Evolutionary conservation across 1,140 invertebrate species (phyloP), one percentile per base, ranked within the genome.

Genomic region (Lucilia sericata): DNA sequence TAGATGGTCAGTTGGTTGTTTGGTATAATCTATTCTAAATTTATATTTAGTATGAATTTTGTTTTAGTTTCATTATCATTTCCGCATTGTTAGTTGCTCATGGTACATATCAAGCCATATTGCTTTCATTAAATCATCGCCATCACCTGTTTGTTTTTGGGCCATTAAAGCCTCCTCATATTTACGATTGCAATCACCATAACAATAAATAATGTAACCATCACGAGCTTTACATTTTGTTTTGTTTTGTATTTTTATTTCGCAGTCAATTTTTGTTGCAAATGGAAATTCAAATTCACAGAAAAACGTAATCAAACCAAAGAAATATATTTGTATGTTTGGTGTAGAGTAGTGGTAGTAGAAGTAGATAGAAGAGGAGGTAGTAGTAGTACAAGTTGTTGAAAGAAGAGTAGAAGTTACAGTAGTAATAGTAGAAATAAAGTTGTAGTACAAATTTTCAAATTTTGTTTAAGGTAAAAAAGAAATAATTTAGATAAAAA

Each of bases 71-170:
- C 84, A 70, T 74, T 17, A 74, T 89, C 85, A 90, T 86, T 90
- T 85, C 76, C 84, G 51, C 30, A 60, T 76, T 84, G 87, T 90
- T 87, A 90, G 87, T 88, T 89, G 88, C 74, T 90, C 90, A 82
- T 89, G 88, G 87, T 91, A 91, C 87, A 91, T 91, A 87, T 91
- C 89, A 88, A 91, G 88, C 90, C 90, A 91, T 89, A 91, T 90
- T 87, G 89, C 88, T 86, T 91, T 91, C 90, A 91, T 91, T 87
- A 91, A 86, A 84, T 91, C 88, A 86, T 91, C 90, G 87, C 90
- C 90, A 87, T 91, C 90, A 91, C 90, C 90, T 91, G 90, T 91
- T 88, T 90, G 87, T 85, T 87, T 85, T 83, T 89, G 88, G 83
- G 89, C 90, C 83, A 87, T 84, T 34, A 91, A 84, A 75, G 90